Conservation (phyloP, 2,113 vertebrate genomes). For the Pterocles gutturalis region DNA sequence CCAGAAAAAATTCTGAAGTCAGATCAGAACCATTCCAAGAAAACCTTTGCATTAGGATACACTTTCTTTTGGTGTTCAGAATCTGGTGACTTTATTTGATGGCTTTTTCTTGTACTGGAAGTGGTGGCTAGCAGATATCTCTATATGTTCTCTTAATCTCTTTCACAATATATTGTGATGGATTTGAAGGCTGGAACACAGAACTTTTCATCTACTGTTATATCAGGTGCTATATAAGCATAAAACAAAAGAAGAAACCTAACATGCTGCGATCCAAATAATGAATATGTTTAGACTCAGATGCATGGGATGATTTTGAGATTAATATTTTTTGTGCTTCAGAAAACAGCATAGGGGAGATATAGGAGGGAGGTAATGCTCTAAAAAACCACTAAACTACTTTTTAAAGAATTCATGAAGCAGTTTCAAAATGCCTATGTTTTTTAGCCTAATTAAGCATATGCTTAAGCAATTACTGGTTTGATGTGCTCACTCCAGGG, state of each 20-base stretch:
- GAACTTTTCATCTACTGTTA: neutral
- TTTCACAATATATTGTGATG: neutral
- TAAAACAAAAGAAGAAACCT: neutral
- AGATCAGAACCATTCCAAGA: neutral
- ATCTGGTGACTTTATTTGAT: neutral
- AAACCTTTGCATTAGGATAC: neutral
- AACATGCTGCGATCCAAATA: neutral
- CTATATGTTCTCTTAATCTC: neutral
- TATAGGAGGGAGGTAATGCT: neutral
- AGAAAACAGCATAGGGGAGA: neutral
- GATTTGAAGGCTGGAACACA: neutral
- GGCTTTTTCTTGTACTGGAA: neutral
- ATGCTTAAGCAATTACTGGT: slow-evolving; percentile 61
- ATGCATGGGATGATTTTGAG: neutral
- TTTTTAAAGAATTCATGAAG: slow-evolving; percentile 33
- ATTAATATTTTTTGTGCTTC: neutral
- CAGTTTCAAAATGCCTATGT: neutral
- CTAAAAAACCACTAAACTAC: neutral
- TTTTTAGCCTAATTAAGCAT: slow-evolving; percentile 55
- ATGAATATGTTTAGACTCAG: neutral
- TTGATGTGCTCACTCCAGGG: slow-evolving; percentile 23
- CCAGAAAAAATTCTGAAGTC: neutral
- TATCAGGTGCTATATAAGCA: neutral
- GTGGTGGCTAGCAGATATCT: accelerated
- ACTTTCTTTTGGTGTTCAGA: neutral